These are phyloP conservation scores for Chinchilla lanigera DNA, from an alignment of 2,113 vertebrate genomes.

Conservation along the genomic window DNA sequence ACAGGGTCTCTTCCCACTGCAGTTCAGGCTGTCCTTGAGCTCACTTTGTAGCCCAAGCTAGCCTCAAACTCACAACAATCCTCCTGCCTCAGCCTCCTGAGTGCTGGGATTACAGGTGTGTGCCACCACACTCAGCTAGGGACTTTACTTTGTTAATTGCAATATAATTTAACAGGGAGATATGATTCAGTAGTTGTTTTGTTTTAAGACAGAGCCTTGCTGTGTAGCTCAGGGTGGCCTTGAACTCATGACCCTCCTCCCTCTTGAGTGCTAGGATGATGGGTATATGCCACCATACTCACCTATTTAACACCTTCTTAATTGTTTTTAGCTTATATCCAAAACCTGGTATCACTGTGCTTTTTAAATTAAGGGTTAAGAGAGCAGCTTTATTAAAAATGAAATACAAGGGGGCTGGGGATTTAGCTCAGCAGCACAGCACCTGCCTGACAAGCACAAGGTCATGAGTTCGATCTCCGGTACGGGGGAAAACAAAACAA, in stretches of 20 bases:
- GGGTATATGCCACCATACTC: not conserved
- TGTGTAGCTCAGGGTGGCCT: not conserved
- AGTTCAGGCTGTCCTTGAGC: too few relatives aligned
- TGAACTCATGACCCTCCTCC: not conserved
- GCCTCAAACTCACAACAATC: not conserved
- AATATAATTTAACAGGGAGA: not conserved
- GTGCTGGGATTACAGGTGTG: not conserved
- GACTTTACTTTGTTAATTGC: not conserved
- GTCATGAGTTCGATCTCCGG: too few relatives aligned
- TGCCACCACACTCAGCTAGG: not conserved
- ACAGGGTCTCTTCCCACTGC: not conserved
- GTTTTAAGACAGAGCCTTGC: not conserved
- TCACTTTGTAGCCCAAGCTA: too few relatives aligned
- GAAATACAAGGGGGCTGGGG: too few relatives aligned
- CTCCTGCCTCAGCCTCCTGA: not conserved
- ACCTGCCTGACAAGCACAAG: too few relatives aligned
- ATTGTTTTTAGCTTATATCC: not conserved
- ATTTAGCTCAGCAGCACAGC: too few relatives aligned
- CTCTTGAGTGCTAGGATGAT: not conserved
- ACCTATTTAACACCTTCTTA: not conserved
- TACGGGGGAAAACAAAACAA: too few relatives aligned
- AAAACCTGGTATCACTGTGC: not conserved
- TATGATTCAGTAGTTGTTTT: not conserved
- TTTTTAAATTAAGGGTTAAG: constrained; percentile 20
- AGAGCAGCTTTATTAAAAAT: constrained; percentile 1